Evolutionary conservation across 1,140 invertebrate genomes (phyloP), one percentile per base, ranked within the genome.

Genomic region (Drosophila leontia): DNA sequence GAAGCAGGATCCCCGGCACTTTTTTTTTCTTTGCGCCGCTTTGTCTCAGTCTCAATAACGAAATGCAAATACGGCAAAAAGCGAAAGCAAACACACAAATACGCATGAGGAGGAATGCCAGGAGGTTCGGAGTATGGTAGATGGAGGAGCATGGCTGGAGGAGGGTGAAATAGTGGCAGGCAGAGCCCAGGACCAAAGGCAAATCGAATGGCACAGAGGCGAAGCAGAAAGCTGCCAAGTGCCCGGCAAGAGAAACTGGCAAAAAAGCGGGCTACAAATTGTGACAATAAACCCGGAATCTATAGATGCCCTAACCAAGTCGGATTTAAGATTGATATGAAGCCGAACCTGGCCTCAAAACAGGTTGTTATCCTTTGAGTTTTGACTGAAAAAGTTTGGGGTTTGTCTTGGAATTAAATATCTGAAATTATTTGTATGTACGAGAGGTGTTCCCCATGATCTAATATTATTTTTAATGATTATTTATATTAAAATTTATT

Each of bases 11-110:
- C 23, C 37, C 42, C 63, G 60, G 60, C 50, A 65, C 39, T 60
- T 69, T 67, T 51, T 48, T 47, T 44, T 44, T 29, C 26, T 78
- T 75, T 77, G 57, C 75, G 47, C 72, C 65, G 78, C 82, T 90
- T 90, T 90, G 85, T 90, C 85, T 90, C 85, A 90, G 88, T 85
- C 85, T 90, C 85, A 90, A 90, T 90, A 90, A 85, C 86, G 82
- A 90, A 90, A 90, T 90, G 86, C 85, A 91, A 90, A 90, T 90
- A 90, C 70, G 75, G 53, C 82, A 87, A 88, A 88, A 83, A 84
- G 85, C 75, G 79, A 91, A 91, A 90, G 82, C 85, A 90, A 91
- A 90, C 75, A 90, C 75, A 81, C 85, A 88, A 83, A 88, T 82
- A 82, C 80, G 79, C 62, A 78, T 55, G 64, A 78, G 63, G 55